Percentiles rank a stretch among this genome's conserved stretches.
These are phyloP conservation scores for Eremophila alpestris DNA, from an alignment of 2,797 vertebrate species.

Conservation along the genomic window DNA sequence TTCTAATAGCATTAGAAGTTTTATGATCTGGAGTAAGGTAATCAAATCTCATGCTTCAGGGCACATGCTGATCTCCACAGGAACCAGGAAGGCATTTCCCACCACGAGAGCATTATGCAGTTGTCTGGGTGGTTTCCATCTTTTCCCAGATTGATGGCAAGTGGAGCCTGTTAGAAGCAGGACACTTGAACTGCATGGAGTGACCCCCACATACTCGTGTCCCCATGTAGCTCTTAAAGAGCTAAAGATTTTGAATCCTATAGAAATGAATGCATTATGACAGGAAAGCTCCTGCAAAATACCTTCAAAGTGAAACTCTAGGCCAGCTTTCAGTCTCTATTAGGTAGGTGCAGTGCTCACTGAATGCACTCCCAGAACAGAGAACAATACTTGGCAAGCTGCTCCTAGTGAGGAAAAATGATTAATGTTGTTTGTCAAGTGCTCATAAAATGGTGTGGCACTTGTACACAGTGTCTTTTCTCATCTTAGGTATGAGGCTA, in stretches of 20 bases:
- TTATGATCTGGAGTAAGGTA: slow-evolving; percentile 34
- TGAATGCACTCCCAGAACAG: slow-evolving; percentile 26
- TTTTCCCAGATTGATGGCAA: background rate
- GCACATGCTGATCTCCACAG: background rate
- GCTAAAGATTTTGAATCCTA: slow-evolving; percentile 12
- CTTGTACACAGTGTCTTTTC: background rate
- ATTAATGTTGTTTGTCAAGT: slow-evolving; percentile 19
- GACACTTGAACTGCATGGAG: background rate
- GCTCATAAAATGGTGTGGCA: background rate
- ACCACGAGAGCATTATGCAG: background rate
- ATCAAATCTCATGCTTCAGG: slow-evolving; percentile 30
- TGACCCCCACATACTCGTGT: background rate
- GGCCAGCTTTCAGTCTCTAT: slow-evolving; percentile 35
- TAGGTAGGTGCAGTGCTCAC: slow-evolving; percentile 15
- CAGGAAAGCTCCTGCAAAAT: slow-evolving; percentile 14
- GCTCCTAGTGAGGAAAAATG: background rate
- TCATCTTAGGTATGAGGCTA: slow-evolving; percentile 1
- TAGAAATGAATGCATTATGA: slow-evolving; percentile 33
- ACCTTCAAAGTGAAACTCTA: slow-evolving; percentile 32
- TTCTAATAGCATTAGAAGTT: slow-evolving; percentile 36
- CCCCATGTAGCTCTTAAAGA: background rate
- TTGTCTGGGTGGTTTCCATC: slow-evolving; percentile 7
- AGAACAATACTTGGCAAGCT: slow-evolving; percentile 45
- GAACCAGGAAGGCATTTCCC: slow-evolving; percentile 33
- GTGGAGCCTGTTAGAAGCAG: background rate